Evolutionary conservation across 2,797 vertebrate species (phyloP).

Genomic region (Tarsius wallacei): DNA sequence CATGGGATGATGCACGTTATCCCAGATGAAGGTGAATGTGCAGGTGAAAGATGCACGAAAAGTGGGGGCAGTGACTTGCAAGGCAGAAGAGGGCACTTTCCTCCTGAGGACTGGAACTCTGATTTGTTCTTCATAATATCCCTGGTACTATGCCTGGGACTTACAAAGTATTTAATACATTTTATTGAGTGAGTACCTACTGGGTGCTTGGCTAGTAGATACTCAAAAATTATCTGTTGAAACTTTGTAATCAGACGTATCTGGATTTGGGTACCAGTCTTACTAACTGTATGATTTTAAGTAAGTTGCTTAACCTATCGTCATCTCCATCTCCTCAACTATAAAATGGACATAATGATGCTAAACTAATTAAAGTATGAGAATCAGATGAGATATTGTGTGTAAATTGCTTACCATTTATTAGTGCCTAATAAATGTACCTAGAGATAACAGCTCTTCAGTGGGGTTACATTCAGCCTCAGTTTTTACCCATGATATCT

Average conservation of each 20-base stretch:
- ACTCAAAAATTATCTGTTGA: neutral
- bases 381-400: neutral
- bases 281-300: neutral
- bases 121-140: neutral
- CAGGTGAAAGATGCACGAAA: neutral
- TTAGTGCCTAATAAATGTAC: neutral
- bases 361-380: neutral
- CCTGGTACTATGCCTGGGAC: neutral
- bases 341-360: conserved; percentile 1
- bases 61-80: neutral
- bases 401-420: neutral
- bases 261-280: conserved; percentile 16
- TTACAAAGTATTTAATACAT: neutral
- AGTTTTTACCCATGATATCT: neutral
- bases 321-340: neutral
- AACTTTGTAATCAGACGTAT: neutral
- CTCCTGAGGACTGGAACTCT: neutral
- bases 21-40: neutral
- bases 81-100: neutral
- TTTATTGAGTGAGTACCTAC: neutral
- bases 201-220: neutral
- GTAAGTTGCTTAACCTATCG: conserved; percentile 4
- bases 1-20: neutral
- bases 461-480: neutral
- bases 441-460: neutral